A percentile compares a stretch with the other conserved stretches of the same genome.
Conservation (phyloP, 2,888 invertebrate genomes). For the Pantelozetes paolii region DNA sequence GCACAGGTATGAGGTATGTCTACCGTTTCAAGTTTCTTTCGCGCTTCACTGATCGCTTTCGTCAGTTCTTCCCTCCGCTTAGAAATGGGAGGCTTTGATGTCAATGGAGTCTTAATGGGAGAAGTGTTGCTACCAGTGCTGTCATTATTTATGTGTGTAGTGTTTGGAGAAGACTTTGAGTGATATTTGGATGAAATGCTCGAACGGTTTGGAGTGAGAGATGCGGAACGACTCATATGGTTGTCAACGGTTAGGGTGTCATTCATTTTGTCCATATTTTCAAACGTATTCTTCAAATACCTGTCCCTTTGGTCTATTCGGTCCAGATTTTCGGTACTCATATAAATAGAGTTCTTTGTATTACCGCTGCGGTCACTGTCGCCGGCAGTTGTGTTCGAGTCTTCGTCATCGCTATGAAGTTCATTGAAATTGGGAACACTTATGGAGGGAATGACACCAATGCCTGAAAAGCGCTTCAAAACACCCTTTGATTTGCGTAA, state of each 20-base stretch:
- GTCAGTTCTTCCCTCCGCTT: slow-evolving; percentile 67
- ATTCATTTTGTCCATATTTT: slow-evolving; percentile 62
- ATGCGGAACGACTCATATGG: background rate
- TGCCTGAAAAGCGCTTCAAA: background rate
- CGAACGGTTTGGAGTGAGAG: slow-evolving; percentile 19
- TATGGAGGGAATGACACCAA: slow-evolving; percentile 39
- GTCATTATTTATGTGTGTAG: background rate
- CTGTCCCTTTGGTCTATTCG: slow-evolving; percentile 54
- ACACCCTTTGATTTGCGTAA: background rate
- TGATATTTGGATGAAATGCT: slow-evolving; percentile 40
- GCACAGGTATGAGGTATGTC: slow-evolving; percentile 54
- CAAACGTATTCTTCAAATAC: slow-evolving; percentile 55
- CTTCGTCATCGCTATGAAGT: slow-evolving; percentile 56
- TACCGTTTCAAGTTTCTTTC: slow-evolving; percentile 79
- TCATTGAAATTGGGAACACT: slow-evolving; percentile 46
- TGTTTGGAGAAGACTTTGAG: slow-evolving; percentile 12
- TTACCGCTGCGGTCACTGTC: slow-evolving; percentile 63
- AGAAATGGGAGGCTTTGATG: slow-evolving; percentile 41
- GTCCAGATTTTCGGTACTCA: slow-evolving; percentile 55
- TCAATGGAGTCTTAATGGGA: slow-evolving; percentile 14
- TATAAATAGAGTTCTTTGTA: slow-evolving; percentile 57
- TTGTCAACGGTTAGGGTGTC: background rate
- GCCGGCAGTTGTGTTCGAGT: slow-evolving; percentile 76
- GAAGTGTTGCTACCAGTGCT: background rate
- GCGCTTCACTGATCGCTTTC: slow-evolving; percentile 75